Conservation (phyloP, 2,797 vertebrate species). For the Oceanodroma leucorhoa region DNA sequence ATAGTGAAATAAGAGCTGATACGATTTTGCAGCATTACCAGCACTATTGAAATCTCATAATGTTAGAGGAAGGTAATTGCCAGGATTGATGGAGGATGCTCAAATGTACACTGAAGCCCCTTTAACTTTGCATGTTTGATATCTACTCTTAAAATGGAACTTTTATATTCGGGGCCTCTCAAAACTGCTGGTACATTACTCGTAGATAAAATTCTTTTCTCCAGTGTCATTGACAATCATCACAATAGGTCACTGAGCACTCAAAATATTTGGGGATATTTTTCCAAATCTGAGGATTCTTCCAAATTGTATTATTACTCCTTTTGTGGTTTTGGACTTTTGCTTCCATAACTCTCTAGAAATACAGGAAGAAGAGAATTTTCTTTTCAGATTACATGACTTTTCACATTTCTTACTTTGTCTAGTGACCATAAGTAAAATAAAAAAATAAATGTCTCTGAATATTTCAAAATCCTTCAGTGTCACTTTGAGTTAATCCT, state of each 20-base stretch:
- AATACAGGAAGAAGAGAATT: not conserved
- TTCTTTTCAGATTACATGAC: not conserved
- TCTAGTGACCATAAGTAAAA: not conserved
- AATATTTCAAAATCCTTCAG: not conserved
- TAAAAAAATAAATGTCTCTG: not conserved
- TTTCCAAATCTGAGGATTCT: not conserved
- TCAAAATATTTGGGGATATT: not conserved
- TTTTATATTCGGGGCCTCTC: not conserved
- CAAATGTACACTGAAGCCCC: not conserved
- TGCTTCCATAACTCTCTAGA: not conserved
- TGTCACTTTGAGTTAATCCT: not conserved
- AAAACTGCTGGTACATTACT: not conserved
- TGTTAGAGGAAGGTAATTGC: not conserved
- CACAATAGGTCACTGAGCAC: not conserved
- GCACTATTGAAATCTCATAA: not conserved
- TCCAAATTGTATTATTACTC: not conserved
- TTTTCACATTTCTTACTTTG: not conserved
- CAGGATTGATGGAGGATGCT: not conserved
- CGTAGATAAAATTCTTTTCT: not conserved
- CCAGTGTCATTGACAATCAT: not conserved
- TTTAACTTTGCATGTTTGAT: not conserved
- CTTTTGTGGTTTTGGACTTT: not conserved
- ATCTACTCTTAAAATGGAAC: not conserved
- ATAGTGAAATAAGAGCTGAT: not conserved
- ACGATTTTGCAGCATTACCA: not conserved